Evolutionary conservation across 37 sponge, comb jelly and placozoan genomes (phyloP).

Genomic region (Chondrosia reniformis): DNA sequence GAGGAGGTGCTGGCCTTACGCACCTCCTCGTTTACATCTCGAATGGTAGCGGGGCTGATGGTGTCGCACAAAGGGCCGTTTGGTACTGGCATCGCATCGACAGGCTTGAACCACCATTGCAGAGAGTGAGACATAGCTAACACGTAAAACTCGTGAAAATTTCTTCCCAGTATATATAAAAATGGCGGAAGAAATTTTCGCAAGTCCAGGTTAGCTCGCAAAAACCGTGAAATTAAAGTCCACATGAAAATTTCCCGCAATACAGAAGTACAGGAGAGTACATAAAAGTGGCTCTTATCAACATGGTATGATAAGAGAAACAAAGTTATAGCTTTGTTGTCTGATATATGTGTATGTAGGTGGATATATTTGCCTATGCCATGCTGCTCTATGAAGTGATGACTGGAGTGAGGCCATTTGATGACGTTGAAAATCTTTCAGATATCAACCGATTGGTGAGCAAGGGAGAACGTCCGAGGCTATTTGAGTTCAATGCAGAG

Average conservation of each 20-base stretch:
- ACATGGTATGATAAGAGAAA: not conserved
- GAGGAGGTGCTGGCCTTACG: not conserved
- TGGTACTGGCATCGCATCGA: not conserved
- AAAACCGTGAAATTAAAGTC: slow-evolving; percentile 5
- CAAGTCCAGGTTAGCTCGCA: not conserved
- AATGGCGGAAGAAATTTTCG: slow-evolving; percentile 5
- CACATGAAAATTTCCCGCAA: not conserved
- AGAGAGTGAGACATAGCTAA: no score
- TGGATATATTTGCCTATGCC: slow-evolving; percentile 94
- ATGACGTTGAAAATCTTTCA: slow-evolving; percentile 52
- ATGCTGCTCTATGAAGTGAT: slow-evolving; percentile 92
- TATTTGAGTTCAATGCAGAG: slow-evolving; percentile 68
- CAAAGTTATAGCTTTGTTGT: not conserved
- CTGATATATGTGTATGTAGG: slow-evolving; percentile 34
- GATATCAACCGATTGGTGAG: slow-evolving; percentile 80
- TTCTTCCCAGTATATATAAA: no score
- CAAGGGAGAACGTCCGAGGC: slow-evolving; percentile 61
- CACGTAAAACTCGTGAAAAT: no score
- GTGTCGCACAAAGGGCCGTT: not conserved
- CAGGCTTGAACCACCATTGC: slow-evolving; percentile 7
- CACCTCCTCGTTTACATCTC: not conserved
- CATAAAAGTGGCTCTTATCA: no score
- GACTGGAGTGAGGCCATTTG: slow-evolving; percentile 86
- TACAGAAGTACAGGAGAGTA: no score
- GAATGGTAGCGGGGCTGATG: no score